Conservation (phyloP, 2,888 invertebrate species). For the Carterocephalus palaemon region DNA sequence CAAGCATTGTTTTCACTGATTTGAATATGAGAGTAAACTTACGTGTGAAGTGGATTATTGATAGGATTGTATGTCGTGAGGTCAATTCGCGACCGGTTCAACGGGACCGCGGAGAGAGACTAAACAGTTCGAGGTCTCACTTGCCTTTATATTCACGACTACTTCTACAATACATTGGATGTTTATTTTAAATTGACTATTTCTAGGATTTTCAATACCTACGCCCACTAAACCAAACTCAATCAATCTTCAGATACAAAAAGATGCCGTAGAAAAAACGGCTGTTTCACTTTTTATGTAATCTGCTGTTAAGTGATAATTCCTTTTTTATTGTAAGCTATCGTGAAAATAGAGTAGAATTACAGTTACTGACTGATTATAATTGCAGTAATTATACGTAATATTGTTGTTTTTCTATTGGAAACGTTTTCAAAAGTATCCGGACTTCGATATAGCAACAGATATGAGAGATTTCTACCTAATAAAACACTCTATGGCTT, state of each 20-base stretch:
- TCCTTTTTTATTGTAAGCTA: too few species aligned
- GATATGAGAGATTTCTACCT: too few species aligned
- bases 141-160: constrained; percentile 61
- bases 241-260: constrained; percentile 6
- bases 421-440: too few species aligned
- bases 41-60: constrained; percentile 38
- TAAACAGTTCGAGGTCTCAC: constrained; percentile 65
- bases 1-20: background rate
- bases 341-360: too few species aligned
- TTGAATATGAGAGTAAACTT: constrained; percentile 39
- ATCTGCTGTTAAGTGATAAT: too few species aligned
- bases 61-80: constrained; percentile 34
- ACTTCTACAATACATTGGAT: constrained; percentile 36
- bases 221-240: constrained; percentile 1
- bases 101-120: constrained; percentile 57
- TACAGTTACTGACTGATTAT: too few species aligned
- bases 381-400: too few species aligned
- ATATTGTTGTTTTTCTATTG: too few species aligned
- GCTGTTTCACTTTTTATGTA: too few species aligned
- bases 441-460: too few species aligned
- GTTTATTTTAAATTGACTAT: constrained; percentile 23
- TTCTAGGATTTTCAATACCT: constrained; percentile 22
- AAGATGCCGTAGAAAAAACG: constrained; percentile 6
- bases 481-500: too few species aligned
- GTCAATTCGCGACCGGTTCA: constrained; percentile 60